A percentile compares a stretch with the other conserved stretches of the same genome.
phyloP scores from a whole-genome alignment of 2,113 vertebrate genomes.

The Connochaetes taurinus region DNA sequence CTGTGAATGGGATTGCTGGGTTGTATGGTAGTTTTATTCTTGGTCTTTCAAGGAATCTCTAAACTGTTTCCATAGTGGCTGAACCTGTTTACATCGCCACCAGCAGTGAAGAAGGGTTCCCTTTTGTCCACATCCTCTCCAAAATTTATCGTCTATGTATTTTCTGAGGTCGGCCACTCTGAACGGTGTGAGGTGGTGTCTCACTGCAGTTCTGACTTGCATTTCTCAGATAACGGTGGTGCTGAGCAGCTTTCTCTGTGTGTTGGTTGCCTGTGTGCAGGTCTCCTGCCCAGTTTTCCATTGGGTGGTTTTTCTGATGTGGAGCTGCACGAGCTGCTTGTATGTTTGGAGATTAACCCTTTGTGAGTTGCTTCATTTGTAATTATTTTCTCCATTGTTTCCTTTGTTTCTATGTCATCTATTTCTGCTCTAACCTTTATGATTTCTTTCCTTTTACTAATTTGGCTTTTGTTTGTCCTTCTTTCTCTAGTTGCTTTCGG shows the following conservation, averaged over 20 bases:
- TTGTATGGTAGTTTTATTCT: too few species aligned
- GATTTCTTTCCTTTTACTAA: not conserved
- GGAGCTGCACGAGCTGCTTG: not conserved
- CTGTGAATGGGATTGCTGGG: too few species aligned
- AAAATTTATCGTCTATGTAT: too few species aligned
- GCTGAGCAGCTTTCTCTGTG: not conserved
- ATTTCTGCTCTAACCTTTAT: not conserved
- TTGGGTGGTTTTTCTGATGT: not conserved
- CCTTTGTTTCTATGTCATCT: not conserved
- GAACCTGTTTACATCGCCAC: too few species aligned
- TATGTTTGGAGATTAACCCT: not conserved
- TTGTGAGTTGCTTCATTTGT: not conserved
- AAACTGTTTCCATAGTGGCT: too few species aligned
- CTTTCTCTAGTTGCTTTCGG: not conserved
- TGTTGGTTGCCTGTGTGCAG: not conserved
- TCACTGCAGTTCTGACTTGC: not conserved
- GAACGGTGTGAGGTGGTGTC: accelerated
- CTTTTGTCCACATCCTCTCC: too few species aligned
- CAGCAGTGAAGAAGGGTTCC: too few species aligned
- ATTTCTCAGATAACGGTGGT: accelerated
- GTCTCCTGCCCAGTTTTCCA: not conserved
- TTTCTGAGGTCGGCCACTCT: not conserved
- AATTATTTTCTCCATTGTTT: not conserved
- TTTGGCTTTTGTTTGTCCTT: not conserved
- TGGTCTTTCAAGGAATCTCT: too few species aligned